Conservation (phyloP, 2,797 vertebrate genomes). For the Neoniphon sammara region DNA sequence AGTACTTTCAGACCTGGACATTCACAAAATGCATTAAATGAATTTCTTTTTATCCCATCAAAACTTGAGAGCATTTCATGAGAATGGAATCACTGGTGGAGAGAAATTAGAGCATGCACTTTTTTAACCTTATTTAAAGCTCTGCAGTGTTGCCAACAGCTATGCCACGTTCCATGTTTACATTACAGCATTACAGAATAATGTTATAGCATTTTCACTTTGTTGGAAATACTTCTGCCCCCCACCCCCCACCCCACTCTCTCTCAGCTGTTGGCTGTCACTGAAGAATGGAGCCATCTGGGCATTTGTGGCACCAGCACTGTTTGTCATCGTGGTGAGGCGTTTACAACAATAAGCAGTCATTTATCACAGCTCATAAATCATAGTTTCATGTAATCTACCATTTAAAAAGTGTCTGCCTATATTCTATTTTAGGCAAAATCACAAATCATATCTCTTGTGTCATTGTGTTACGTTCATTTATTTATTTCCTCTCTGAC, state of each 20-base stretch:
- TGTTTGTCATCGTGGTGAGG: constrained; percentile 94
- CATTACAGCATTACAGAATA: constrained; percentile 20
- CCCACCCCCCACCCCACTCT: constrained; percentile 26
- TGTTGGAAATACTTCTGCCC: not conserved
- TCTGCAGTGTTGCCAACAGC: constrained; percentile 7
- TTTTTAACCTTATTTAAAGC: constrained; percentile 24
- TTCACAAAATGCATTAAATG: constrained; percentile 3
- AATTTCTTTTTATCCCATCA: constrained; percentile 21
- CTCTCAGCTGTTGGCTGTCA: constrained; percentile 94
- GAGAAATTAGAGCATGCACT: constrained; percentile 31
- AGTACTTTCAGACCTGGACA: constrained; percentile 68
- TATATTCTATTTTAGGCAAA: not conserved
- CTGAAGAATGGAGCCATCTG: constrained; percentile 91
- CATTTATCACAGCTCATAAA: constrained; percentile 7
- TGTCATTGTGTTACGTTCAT: not conserved
- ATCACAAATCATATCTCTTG: no score
- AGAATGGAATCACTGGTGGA: constrained; percentile 55
- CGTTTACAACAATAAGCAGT: constrained; percentile 13
- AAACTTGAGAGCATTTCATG: constrained; percentile 23
- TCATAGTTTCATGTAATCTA: not conserved
- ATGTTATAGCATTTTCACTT: not conserved
- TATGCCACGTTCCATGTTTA: constrained; percentile 34
- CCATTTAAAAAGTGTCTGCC: not conserved
- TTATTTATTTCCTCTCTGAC: not conserved
- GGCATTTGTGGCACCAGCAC: constrained; percentile 95